Evolutionary conservation across 1,140 invertebrate species (phyloP).

Genomic region (Araneus ventricosus): DNA sequence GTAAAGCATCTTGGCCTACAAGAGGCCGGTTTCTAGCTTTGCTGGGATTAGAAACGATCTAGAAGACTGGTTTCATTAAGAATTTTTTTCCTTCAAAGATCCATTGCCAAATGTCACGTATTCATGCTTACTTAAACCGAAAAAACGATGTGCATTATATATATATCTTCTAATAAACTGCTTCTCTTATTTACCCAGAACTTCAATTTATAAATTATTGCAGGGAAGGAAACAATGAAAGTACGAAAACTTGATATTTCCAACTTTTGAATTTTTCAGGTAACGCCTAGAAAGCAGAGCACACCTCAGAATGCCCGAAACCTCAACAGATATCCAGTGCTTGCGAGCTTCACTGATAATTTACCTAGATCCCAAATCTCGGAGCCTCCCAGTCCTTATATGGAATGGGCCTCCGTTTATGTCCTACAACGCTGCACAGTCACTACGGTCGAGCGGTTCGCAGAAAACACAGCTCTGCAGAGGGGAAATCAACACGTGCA

Average conservation of each 20-base stretch:
- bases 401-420: conserved; percentile 32
- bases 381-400: neutral
- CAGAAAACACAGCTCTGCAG: neutral
- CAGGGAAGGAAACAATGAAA: too few relatives aligned
- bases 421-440: neutral
- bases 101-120: too few relatives aligned
- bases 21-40: too few relatives aligned
- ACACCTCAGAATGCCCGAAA: neutral
- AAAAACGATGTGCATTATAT: too few relatives aligned
- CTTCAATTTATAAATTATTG: too few relatives aligned
- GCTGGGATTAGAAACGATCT: too few relatives aligned
- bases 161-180: too few relatives aligned
- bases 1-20: too few relatives aligned
- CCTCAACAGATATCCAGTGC: conserved; percentile 78
- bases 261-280: conserved; percentile 14
- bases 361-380: neutral
- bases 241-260: too few relatives aligned
- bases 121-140: too few relatives aligned
- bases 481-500: conserved; percentile 44
- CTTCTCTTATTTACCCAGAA: too few relatives aligned
- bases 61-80: neutral
- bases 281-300: conserved; percentile 30
- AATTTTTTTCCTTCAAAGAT: too few relatives aligned
- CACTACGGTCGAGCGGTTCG: conserved; percentile 6
- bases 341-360: conserved; percentile 58